Evolutionary conservation across 2,888 invertebrate genomes (phyloP), one percentile per base, ranked within the genome.

Genomic region (Drosophila seclusa): DNA sequence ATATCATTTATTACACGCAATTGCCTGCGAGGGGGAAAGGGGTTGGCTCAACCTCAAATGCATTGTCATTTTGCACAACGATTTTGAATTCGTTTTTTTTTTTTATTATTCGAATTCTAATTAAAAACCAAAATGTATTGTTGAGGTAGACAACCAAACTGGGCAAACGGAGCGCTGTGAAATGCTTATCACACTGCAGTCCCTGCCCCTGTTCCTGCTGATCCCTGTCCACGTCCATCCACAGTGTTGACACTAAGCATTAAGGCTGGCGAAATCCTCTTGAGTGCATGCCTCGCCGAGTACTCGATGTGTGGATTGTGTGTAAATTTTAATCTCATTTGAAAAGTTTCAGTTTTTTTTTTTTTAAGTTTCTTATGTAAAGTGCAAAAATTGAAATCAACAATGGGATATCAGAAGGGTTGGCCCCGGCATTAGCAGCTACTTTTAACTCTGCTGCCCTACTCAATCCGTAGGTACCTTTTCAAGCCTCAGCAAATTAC

Each of bases 1-100:
- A 80, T 89, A 85, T 85, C 84, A 91, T 88, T 83, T 83, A 91
- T 90, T 85, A 86, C 87, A 91, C 72, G 76, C 88, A 88, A 83
- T 85, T 89, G 82, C 73, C 64, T 58, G 66, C 75, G 61, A 78
- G 21, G 16, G 36, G 6, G 2, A 29, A 79, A 82, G 83, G 78
- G 77, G 76, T 81, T 80, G 78, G 31, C 59, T 64, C 52, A 40
- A 54, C 49, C 64, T 76, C 57, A 64, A 64, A 59, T 55, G 60
- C 69, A 57, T 81, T 73, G 68, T 75, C 71, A 68, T 84, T 76
- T 71, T 68, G 64, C 72, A 72, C n/a, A 73, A 72, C 67, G 63
- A 84, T 73, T 79, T 82, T 78, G 24, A 49, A 53, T 62, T 77
- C 69, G 31, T 70, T 73, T 82, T 71, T 71, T 71, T 71, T 31